Conservation (phyloP, 2,888 invertebrate species). For the Athalia rosae region DNA sequence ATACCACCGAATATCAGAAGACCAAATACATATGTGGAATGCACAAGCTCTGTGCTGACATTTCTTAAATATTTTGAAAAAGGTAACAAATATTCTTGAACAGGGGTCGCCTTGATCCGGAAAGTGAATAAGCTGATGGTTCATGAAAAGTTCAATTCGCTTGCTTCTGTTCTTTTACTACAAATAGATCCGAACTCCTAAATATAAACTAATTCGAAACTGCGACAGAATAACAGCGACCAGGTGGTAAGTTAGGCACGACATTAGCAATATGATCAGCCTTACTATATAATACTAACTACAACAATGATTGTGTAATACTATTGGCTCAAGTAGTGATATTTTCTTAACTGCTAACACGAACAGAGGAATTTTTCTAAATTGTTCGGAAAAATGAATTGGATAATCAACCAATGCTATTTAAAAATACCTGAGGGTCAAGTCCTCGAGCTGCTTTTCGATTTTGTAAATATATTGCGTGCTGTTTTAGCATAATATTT, state of each 20-base stretch:
- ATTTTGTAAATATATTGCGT: too few species aligned
- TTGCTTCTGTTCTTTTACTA: background rate
- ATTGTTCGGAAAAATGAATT: background rate
- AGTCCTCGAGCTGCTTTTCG: too few species aligned
- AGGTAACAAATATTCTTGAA: background rate
- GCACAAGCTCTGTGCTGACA: background rate
- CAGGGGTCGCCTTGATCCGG: background rate
- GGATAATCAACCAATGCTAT: background rate
- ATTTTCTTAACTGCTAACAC: too few species aligned
- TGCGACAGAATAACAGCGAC: background rate
- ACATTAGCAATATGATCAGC: background rate
- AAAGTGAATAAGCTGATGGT: background rate
- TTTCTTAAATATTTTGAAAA: conserved; percentile 6
- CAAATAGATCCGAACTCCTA: background rate
- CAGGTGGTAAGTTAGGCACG: background rate
- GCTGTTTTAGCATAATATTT: too few species aligned
- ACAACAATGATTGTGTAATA: conserved; percentile 10
- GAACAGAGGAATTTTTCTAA: conserved; percentile 1
- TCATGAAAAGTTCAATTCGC: background rate
- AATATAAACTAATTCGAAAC: background rate
- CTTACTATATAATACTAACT: background rate
- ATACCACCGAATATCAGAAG: background rate
- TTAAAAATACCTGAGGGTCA: too few species aligned
- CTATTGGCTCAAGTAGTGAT: background rate
- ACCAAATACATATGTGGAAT: conserved; percentile 5